phyloP scores from a whole-genome alignment of 2,797 vertebrate genomes.

The Anguilla pacifica region DNA sequence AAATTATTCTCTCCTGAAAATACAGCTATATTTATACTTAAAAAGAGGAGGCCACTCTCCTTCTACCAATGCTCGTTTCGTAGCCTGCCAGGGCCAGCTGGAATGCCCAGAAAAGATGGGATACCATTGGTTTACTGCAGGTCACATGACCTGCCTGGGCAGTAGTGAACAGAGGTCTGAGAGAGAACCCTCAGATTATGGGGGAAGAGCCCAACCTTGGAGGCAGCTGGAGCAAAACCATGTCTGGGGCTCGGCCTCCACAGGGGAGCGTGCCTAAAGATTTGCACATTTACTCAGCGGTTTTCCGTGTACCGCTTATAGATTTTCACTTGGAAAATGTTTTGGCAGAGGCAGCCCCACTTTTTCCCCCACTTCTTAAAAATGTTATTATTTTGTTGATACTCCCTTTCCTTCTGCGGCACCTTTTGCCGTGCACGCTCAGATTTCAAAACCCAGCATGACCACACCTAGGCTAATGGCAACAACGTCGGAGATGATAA shows the following conservation, averaged over 20 bases:
- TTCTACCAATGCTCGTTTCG: background rate
- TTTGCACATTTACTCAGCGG: slow-evolving; percentile 39
- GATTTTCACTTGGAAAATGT: slow-evolving; percentile 17
- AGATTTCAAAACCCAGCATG: background rate
- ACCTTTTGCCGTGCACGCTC: background rate
- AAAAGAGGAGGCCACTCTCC: slow-evolving; percentile 42
- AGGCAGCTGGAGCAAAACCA: slow-evolving; percentile 37
- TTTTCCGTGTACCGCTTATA: slow-evolving; percentile 23
- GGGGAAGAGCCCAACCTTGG: background rate
- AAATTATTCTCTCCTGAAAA: background rate
- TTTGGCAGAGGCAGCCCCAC: background rate
- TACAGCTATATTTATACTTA: slow-evolving; percentile 51
- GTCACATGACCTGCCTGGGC: slow-evolving; percentile 20
- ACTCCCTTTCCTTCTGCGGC: background rate
- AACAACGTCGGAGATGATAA: too few relatives aligned
- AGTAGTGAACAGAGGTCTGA: slow-evolving; percentile 2
- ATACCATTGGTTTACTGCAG: background rate
- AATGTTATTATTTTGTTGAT: background rate
- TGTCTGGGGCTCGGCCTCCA: slow-evolving; percentile 22
- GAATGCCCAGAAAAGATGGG: slow-evolving; percentile 11
- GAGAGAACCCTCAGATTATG: slow-evolving; percentile 8
- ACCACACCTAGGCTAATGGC: background rate
- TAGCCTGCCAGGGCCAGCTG: slow-evolving; percentile 14
- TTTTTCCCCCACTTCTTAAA: background rate
- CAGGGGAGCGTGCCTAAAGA: slow-evolving; percentile 36